Base-by-base conservation (phyloP, 2,888 invertebrate species). In the Trissolcus brochymenae region DNA sequence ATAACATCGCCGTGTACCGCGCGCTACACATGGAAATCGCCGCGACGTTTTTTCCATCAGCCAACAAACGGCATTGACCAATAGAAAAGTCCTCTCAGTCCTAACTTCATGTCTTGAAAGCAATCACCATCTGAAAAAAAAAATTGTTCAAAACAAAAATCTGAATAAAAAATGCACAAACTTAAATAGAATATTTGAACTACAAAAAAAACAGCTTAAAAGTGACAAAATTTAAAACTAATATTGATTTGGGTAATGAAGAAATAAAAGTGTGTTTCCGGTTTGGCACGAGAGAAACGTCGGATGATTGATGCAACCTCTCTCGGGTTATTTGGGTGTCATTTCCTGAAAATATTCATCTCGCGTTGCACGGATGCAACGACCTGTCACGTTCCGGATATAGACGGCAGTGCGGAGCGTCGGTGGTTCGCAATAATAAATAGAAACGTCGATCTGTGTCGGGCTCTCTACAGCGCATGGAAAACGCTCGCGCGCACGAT, bases 1-100 rank as follows among this genome's bases (percentile, higher is more conserved):
- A 86, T 86, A 86, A 85, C 83, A 86, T 86, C 86, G 82, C 70
- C 80, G 56, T 64, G 57, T 71, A 51, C 49, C 9, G 25, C 25
- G 25, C 57, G 73, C 50, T 66, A 65, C 68, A 41, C 65, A 73
- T 68, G 76, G 76, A 76, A 76, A 78, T 80, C 65, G 59, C 50
- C 65, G 59, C 50, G 46, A 43, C 61, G 25, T 65, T 71, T 66
- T 73, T 71, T 65, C 51, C 71, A 62, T 41, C 64, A 6, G 35
- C 43, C 51, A 51, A 50, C 62, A 19, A 62, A 55, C 61, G 61
- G 66, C 62, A 60, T 61, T 53, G 64, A 59, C 49, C 6, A 60
- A 73, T 25, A 25, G 66, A 73, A 70, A 75, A 68, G 64, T 59
- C 51, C 56, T 65, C 61, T 40, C 19, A 46, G 40, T 56, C 25